Evolutionary conservation across 2,888 invertebrate genomes (phyloP).

Genomic region (Caenorhabditis auriculariae): DNA sequence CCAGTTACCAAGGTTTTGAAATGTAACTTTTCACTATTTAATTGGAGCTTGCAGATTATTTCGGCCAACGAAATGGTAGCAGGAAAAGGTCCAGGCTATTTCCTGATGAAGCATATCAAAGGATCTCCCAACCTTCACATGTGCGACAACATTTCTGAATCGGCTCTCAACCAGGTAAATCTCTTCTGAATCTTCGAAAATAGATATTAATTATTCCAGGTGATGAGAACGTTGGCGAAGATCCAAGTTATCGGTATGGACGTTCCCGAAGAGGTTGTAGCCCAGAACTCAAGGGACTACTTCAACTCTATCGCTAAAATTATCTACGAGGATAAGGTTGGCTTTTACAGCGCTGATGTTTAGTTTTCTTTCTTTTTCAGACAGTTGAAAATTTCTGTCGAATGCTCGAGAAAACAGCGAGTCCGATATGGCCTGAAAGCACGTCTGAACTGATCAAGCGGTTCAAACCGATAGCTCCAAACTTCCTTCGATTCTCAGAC

Average conservation of each 20-base stretch:
- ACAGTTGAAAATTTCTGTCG: too few species aligned
- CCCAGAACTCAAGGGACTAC: not conserved
- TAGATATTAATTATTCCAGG: not conserved
- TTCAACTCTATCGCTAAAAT: slow-evolving; percentile 3
- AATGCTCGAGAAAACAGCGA: too few species aligned
- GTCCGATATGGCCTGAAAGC: too few species aligned
- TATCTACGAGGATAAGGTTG: slow-evolving; percentile 1
- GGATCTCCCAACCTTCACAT: slow-evolving; percentile 4
- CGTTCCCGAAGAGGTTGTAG: slow-evolving; percentile 1
- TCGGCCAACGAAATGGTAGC: too few species aligned
- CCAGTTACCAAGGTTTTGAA: too few species aligned
- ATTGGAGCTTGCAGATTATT: too few species aligned
- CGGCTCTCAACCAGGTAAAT: slow-evolving; percentile 2
- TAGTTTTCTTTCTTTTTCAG: too few species aligned
- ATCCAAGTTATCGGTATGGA: not conserved
- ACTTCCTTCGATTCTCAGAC: too few species aligned
- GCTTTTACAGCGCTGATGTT: too few species aligned
- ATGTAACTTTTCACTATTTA: too few species aligned
- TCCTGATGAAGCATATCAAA: slow-evolving; percentile 2
- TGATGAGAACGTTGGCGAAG: not conserved
- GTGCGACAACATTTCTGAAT: slow-evolving; percentile 5
- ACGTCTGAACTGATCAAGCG: too few species aligned
- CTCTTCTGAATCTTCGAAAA: not conserved
- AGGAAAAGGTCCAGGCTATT: slow-evolving; percentile 3
- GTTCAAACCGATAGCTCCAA: too few species aligned